Conservation (phyloP, 2,113 vertebrate genomes). For the Onychostoma macrolepis region DNA sequence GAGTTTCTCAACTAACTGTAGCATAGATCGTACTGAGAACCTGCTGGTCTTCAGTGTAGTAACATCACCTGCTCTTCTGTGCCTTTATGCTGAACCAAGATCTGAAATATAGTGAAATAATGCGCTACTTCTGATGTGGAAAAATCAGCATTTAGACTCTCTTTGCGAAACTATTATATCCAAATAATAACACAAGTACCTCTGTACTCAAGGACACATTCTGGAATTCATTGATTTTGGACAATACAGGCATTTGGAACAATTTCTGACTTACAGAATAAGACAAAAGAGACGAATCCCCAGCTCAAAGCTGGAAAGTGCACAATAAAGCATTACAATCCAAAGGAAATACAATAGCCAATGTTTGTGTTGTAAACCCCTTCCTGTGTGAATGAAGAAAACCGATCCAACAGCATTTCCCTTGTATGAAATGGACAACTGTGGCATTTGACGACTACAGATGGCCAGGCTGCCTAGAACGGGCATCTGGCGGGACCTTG, state of each 20-base stretch:
- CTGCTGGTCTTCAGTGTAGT: constrained; percentile 15
- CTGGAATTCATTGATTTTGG: neutral
- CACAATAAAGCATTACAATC: constrained; percentile 58
- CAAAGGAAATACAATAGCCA: constrained; percentile 47
- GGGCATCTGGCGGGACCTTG: constrained; percentile 46
- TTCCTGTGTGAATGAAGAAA: constrained; percentile 55
- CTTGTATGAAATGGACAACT: constrained; percentile 45
- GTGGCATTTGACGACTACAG: constrained; percentile 50
- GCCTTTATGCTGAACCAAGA: constrained; percentile 44
- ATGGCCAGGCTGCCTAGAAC: constrained; percentile 40
- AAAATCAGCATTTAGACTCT: constrained; percentile 14
- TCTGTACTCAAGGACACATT: constrained; percentile 45
- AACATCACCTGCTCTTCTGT: constrained; percentile 37
- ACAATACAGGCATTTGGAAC: neutral
- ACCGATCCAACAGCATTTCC: constrained; percentile 42
- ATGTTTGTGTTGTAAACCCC: constrained; percentile 68
- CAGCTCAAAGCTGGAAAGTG: constrained; percentile 47
- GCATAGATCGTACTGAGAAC: constrained; percentile 26
- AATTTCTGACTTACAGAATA: neutral
- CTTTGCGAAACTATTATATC: constrained; percentile 3
- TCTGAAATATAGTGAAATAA: neutral
- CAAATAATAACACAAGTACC: constrained; percentile 48
- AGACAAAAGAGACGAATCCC: neutral
- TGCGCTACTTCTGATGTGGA: neutral
- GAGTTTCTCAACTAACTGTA: constrained; percentile 84